phyloP scores from a whole-genome alignment of 2,888 invertebrate genomes.

The Gonocerus acuteangulatus region DNA sequence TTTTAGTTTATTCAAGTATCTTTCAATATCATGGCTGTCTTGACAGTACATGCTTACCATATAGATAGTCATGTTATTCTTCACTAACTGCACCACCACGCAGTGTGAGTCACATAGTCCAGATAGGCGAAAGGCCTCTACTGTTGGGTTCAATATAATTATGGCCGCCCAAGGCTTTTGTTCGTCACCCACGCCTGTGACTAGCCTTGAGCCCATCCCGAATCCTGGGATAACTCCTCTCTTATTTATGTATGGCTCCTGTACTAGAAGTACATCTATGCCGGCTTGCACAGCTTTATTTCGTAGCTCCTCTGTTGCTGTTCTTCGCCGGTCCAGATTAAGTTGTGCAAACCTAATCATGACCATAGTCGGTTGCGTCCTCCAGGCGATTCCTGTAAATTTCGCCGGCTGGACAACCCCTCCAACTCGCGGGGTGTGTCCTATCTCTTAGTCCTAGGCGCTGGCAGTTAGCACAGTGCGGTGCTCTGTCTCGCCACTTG shows the following conservation, averaged over 20 bases:
- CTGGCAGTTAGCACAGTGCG: background rate
- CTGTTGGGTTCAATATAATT: background rate
- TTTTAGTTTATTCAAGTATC: background rate
- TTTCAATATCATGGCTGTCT: background rate
- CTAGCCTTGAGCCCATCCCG: background rate
- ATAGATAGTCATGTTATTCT: background rate
- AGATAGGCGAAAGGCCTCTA: background rate
- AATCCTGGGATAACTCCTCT: background rate
- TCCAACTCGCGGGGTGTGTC: background rate
- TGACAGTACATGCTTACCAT: background rate
- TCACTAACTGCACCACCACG: background rate
- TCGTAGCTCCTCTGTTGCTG: conserved; percentile 39
- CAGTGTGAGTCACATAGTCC: background rate
- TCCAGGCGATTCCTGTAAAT: background rate
- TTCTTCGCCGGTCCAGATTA: background rate
- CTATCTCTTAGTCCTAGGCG: background rate
- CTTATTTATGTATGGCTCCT: background rate
- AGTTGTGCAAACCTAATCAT: background rate
- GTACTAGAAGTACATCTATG: background rate
- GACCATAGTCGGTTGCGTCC: background rate
- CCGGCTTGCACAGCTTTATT: conserved; percentile 39
- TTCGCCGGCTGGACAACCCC: background rate
- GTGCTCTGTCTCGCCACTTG: no score
- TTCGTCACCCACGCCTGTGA: background rate
- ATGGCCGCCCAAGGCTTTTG: background rate